Base-by-base conservation (phyloP, 2,888 invertebrate species). In the Tenthredo amoena region DNA sequence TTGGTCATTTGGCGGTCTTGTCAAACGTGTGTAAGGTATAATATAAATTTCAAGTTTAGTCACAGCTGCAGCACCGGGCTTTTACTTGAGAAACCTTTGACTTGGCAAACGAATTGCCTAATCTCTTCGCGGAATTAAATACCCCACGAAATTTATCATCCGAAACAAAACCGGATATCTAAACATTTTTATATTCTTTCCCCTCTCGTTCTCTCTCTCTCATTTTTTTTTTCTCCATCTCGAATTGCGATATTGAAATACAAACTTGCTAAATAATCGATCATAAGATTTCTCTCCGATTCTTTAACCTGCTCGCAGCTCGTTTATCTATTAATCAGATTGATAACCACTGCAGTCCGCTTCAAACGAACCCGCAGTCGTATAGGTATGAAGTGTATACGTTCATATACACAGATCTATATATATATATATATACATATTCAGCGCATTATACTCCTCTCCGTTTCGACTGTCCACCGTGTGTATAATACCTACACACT, bases 1-100 rank as follows among this genome's bases (percentile, higher is more conserved):
- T 21, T 62, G 26, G 62, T 62, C 26, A 55, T 26, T 62, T 26
- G 71, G 71, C 26, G 71, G 71, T 71, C 71, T 31, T n/a, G 71
- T 71, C 71, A 71, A 71, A 71, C 37, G 71, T 37, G 34, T 34
- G 34, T 71, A 9, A 62, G 12, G 3, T 62, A 26, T 34, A 71
- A n/a, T 50, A 34, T 37, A 7, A 62, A 37, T 31, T 71, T 71
- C 37, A 37, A 37, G n/a, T 71, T 71, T 37, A 37, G 71, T 71
- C 71, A 37, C 71, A 71, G 55, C 26, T 26, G 26, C 26, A 62
- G 21, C 62, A 26, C 10, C 21, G 12, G 26, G 12, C n/a, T n/a
- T 58, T 58, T 21, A 37, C 37, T 37, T 71, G 37, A 37, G 21
- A 26, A 34, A 68, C 31, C 62, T 62, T 62, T 62, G 26, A 62